Conservation (phyloP, 2,797 vertebrate species). For the Mus spretus region DNA sequence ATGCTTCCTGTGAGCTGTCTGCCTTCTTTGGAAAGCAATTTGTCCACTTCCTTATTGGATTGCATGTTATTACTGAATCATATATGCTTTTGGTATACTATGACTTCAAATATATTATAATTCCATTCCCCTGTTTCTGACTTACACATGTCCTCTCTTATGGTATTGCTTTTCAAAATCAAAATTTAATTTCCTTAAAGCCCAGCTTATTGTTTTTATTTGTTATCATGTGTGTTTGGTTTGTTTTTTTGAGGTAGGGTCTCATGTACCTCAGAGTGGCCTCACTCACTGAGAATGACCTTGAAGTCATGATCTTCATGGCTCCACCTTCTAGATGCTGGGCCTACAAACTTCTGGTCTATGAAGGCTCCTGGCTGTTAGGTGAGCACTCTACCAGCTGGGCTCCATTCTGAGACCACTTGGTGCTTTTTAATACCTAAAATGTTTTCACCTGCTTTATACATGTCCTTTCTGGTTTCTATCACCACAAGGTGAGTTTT, state of each 20-base stretch:
- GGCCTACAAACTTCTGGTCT: background rate
- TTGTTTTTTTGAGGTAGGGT: background rate
- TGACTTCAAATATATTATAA: background rate
- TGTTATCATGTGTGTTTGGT: background rate
- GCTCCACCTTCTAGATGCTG: background rate
- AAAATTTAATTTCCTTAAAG: conserved; percentile 28
- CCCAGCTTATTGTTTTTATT: background rate
- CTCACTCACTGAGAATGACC: background rate
- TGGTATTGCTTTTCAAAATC: background rate
- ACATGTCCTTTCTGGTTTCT: background rate
- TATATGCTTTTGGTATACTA: background rate
- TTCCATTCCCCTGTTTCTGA: background rate
- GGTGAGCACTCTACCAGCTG: background rate
- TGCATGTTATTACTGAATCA: background rate
- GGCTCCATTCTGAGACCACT: background rate
- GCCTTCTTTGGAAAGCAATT: background rate
- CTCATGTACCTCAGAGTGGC: background rate
- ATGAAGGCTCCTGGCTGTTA: background rate
- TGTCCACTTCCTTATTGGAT: conserved; percentile 11
- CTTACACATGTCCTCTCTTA: background rate
- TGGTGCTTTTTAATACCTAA: background rate
- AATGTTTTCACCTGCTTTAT: background rate
- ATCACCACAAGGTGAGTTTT: background rate
- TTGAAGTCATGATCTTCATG: background rate
- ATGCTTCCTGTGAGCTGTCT: background rate